Percentiles rank a stretch among this genome's conserved stretches.
phyloP scores from a whole-genome alignment of 2,797 vertebrate species.

The Acestrorhynchus altus region DNA sequence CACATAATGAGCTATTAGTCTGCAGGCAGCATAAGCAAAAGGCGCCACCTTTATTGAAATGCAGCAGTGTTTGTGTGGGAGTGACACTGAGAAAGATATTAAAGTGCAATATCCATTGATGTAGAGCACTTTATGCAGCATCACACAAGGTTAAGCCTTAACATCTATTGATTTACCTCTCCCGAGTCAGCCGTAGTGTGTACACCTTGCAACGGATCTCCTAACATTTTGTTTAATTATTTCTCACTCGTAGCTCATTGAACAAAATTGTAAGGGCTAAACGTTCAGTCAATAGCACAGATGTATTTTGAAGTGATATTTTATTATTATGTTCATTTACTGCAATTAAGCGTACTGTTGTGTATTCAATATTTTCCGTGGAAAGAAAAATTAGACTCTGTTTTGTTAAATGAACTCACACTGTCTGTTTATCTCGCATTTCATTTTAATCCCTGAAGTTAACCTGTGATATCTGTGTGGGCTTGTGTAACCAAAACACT shows the following conservation, averaged over 20 bases:
- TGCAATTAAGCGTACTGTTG: too few relatives aligned
- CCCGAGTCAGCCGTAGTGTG: neutral
- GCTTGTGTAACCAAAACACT: too few relatives aligned
- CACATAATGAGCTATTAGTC: constrained; percentile 25
- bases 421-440: too few relatives aligned
- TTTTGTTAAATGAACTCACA: too few relatives aligned
- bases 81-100: constrained; percentile 1
- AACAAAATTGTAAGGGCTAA: neutral
- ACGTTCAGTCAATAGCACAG: neutral
- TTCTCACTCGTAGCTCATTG: neutral
- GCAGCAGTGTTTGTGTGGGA: neutral
- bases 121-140: neutral
- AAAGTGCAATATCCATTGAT: constrained; percentile 1
- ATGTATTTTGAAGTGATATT: neutral
- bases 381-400: too few relatives aligned
- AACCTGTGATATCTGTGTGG: too few relatives aligned
- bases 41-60: constrained; percentile 10
- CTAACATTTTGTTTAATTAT: constrained; percentile 1
- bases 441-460: too few relatives aligned
- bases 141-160: constrained; percentile 6
- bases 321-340: neutral
- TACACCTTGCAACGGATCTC: neutral
- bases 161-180: constrained; percentile 7
- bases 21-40: constrained; percentile 4
- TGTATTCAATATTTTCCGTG: too few relatives aligned